Conservation (phyloP, 2,888 invertebrate species). For the Strigamia transsilvanica region DNA sequence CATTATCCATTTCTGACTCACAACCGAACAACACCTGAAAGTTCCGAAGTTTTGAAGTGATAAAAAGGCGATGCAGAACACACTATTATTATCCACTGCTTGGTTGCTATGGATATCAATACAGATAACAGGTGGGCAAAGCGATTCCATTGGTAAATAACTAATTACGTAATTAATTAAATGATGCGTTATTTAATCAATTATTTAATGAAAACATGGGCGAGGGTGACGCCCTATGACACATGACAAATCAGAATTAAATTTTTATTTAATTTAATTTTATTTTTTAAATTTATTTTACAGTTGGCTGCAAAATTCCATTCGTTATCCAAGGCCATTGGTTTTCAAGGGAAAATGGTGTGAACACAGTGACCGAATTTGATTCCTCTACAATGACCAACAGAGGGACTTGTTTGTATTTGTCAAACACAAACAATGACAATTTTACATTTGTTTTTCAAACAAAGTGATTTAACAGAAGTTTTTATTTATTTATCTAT, state of each 20-base stretch:
- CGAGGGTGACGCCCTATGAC: neutral
- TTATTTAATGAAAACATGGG: neutral
- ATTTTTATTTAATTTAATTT: neutral
- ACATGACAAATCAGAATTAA: neutral
- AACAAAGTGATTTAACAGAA: conserved; percentile 64
- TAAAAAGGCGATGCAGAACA: neutral
- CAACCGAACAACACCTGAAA: too few relatives aligned
- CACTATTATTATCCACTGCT: neutral
- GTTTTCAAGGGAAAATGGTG: conserved; percentile 90
- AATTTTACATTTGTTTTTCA: conserved; percentile 85
- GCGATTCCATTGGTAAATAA: neutral
- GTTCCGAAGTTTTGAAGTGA: too few relatives aligned
- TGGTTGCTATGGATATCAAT: neutral
- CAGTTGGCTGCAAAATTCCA: conserved; percentile 74
- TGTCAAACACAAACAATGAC: conserved; percentile 44
- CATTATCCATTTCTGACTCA: too few relatives aligned
- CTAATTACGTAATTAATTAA: neutral
- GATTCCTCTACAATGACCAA: conserved; percentile 81
- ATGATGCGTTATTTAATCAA: too few relatives aligned
- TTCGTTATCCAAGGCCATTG: conserved; percentile 82
- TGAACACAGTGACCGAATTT: conserved; percentile 78
- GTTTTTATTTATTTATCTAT: neutral
- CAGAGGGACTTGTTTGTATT: conserved; percentile 71
- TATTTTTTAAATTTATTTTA: neutral
- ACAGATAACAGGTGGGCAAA: neutral